phyloP scores from a whole-genome alignment of 2,888 invertebrate genomes.

The Eupeodes luniger region DNA sequence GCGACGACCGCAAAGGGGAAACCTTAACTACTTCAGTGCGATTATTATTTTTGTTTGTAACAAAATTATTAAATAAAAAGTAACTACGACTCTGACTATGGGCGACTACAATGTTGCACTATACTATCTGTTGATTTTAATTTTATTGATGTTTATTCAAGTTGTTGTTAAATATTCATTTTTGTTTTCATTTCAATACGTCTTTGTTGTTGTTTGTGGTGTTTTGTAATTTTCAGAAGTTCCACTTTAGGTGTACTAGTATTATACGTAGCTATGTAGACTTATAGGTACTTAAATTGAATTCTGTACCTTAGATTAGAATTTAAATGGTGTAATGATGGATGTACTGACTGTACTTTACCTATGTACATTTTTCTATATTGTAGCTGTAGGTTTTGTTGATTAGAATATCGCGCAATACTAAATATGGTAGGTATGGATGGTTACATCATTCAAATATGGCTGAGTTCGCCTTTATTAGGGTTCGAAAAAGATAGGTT shows the following conservation, averaged over 20 bases:
- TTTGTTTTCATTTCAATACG: slow-evolving; percentile 4
- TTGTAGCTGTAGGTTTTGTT: background rate
- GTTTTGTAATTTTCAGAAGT: slow-evolving; percentile 22
- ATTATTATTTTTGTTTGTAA: background rate
- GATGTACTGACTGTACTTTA: background rate
- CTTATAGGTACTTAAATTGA: background rate
- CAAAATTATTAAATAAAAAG: background rate
- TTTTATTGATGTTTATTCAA: slow-evolving; percentile 71
- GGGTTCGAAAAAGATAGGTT: slow-evolving; percentile 11
- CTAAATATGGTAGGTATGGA: slow-evolving; percentile 9
- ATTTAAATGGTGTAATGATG: background rate
- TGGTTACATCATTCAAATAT: background rate
- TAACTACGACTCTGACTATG: slow-evolving; percentile 1
- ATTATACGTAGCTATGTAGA: too few species aligned
- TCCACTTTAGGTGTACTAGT: slow-evolving; percentile 2
- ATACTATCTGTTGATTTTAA: slow-evolving; percentile 64
- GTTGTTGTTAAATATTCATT: slow-evolving; percentile 52
- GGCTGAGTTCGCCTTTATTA: background rate
- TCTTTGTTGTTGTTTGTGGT: slow-evolving; percentile 1
- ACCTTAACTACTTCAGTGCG: background rate
- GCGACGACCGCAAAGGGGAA: too few species aligned
- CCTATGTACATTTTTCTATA: background rate
- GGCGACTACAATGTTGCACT: slow-evolving; percentile 56
- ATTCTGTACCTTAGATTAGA: background rate
- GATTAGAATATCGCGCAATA: slow-evolving; percentile 14